phyloP scores from a whole-genome alignment of 2,113 vertebrate genomes.

The Corynorhinus townsendii region DNA sequence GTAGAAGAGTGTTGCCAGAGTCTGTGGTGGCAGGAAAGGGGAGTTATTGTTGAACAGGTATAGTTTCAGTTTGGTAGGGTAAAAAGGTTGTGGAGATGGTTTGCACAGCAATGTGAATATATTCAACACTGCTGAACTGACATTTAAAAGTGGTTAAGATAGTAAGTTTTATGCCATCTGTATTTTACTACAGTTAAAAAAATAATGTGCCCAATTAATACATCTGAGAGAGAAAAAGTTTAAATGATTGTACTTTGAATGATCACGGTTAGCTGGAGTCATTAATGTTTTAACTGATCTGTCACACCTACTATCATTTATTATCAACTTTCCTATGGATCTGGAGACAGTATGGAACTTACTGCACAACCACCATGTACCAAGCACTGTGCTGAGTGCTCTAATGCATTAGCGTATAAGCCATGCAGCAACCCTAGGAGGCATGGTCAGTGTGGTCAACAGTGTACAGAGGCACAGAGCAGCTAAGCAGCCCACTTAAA shows the following conservation, averaged over 20 bases:
- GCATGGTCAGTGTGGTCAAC: fast-evolving
- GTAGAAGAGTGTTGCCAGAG: not conserved
- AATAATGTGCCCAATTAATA: not conserved
- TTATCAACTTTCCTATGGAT: not conserved
- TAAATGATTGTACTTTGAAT: not conserved
- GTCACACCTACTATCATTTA: not conserved
- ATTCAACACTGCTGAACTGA: not conserved
- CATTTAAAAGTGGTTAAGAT: not conserved
- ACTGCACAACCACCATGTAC: not conserved
- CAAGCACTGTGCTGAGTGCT: not conserved
- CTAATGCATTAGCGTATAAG: fast-evolving
- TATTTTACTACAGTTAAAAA: not conserved
- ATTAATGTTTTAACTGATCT: not conserved
- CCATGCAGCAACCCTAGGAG: not conserved
- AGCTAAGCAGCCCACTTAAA: not conserved
- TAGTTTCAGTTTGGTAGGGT: not conserved
- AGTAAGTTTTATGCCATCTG: not conserved
- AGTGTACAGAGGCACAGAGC: too few relatives aligned
- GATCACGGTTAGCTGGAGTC: not conserved
- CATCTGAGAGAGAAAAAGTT: not conserved
- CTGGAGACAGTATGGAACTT: not conserved
- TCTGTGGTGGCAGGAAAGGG: not conserved
- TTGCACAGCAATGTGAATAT: not conserved
- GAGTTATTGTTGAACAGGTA: not conserved
- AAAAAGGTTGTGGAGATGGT: not conserved